These are phyloP conservation scores for Chionodraco myersi DNA, from an alignment of 2,113 vertebrate species.

Conservation along the genomic window DNA sequence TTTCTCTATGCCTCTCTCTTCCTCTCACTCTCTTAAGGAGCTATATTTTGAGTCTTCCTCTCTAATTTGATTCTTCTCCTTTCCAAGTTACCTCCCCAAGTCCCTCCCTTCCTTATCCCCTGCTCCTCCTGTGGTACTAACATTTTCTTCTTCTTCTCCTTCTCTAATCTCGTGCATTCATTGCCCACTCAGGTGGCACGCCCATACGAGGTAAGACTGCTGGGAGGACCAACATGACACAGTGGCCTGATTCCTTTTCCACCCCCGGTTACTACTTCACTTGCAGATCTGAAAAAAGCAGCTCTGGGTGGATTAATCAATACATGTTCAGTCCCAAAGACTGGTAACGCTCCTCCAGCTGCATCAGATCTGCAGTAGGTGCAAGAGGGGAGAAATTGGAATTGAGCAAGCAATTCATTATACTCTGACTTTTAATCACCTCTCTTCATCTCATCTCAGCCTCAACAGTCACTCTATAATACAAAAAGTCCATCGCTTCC, in stretches of 20 bases:
- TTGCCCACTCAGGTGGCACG: constrained; percentile 85
- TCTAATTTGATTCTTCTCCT: constrained; percentile 74
- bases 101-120: constrained; percentile 54
- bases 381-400: constrained; percentile 72
- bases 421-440: constrained; percentile 63
- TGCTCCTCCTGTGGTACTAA: constrained; percentile 77
- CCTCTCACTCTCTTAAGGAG: constrained; percentile 64
- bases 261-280: constrained; percentile 71
- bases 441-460: constrained; percentile 65
- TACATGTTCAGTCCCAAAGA: constrained; percentile 58
- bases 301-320: constrained; percentile 59
- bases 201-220: constrained; percentile 85
- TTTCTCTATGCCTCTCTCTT: constrained; percentile 47
- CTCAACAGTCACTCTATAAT: constrained; percentile 50
- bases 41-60: constrained; percentile 72
- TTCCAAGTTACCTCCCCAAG: constrained; percentile 58
- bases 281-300: constrained; percentile 62
- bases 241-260: constrained; percentile 78
- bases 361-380: constrained; percentile 72
- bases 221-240: constrained; percentile 80
- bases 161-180: constrained; percentile 86
- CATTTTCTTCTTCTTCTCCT: constrained; percentile 85
- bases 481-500: constrained; percentile 74
- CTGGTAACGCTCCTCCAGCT: constrained; percentile 58
- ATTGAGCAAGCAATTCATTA: constrained; percentile 74